Base-by-base conservation (phyloP, 2,888 invertebrate species). In the Biston stratarius region DNA sequence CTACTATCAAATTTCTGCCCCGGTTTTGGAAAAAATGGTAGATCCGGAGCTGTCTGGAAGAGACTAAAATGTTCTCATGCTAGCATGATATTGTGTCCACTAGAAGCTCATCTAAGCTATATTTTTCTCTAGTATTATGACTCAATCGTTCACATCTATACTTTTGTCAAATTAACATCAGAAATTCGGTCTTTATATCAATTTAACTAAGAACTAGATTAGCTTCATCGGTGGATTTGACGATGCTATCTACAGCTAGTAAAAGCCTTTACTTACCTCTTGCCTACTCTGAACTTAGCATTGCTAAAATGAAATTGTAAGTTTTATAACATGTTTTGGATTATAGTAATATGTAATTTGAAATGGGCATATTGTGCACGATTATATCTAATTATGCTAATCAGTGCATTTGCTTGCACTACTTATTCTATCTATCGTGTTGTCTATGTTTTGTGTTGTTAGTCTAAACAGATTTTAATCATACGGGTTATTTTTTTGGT, bases 211-310 rank as follows among this genome's bases (percentile, higher is more conserved):
- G 15, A 15, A 38, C 14, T 42, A 55, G 40, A 11, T 59, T 42
- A 40, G 40, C 33, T 49, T 58, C 40, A 6, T 40, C 8, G 10
- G 33, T 33, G 55, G 53, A 55, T 33, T 8, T 12, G 33, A 33
- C 55, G 42, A 40, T 38, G 47, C 70, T 70, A 74, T 65, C 77
- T 82, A 84, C 77, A 77, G 72, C 75, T 77, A 81, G 72, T 71
- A 74, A 24, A 24, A 67, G 77, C 69, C 67, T 66, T 67, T 61
- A 89, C 92, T 91, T 84, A 92, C 91, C 91, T 87, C 86, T 87
- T 88, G 86, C 87, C 89, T 89, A 90, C 81, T 83, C 88, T 88
- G 87, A 87, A 85, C 79, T 83, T 85, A 88, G 92, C 81, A 85
- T 81, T 84, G 88, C 90, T 90, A 91, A 89, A 80, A 76, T 61